phyloP scores from a whole-genome alignment of 2,797 vertebrate species.

The Coregonus ussuriensis region DNA sequence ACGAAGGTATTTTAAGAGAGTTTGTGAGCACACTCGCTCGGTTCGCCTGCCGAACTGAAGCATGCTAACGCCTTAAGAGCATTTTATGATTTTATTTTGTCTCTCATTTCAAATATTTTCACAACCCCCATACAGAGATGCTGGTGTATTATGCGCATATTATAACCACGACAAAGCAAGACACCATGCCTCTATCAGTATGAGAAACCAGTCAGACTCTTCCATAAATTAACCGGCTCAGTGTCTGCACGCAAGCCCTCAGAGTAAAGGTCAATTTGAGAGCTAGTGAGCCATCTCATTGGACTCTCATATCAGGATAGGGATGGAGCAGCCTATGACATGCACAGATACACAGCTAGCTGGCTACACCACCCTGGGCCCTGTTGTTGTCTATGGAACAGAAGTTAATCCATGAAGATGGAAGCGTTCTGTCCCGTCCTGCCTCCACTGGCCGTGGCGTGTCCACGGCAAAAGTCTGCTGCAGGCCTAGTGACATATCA shows the following conservation, averaged over 20 bases:
- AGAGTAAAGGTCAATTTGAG: slow-evolving; percentile 23
- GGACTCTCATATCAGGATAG: slow-evolving; percentile 13
- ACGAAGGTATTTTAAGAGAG: too few species aligned
- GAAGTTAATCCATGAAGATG: slow-evolving; percentile 29
- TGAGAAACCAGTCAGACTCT: not conserved
- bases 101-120: too few species aligned
- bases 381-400: slow-evolving; percentile 10
- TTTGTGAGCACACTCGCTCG: too few species aligned
- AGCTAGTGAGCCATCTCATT: slow-evolving; percentile 30
- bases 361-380: slow-evolving; percentile 2
- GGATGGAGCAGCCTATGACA: not conserved
- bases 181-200: not conserved
- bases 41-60: too few species aligned
- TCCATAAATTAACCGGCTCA: slow-evolving; percentile 17
- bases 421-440: not conserved
- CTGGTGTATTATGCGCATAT: too few species aligned
- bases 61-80: not conserved
- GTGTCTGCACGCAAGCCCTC: not conserved
- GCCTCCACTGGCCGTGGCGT: not conserved
- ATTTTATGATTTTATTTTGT: too few species aligned
- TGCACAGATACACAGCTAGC: slow-evolving; percentile 8
- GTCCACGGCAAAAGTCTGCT: not conserved
- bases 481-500: slow-evolving; percentile 14
- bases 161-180: not conserved
- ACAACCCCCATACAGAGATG: too few species aligned